Evolutionary conservation across 2,113 vertebrate genomes (phyloP).

Genomic region (Hippopotamus amphibius): DNA sequence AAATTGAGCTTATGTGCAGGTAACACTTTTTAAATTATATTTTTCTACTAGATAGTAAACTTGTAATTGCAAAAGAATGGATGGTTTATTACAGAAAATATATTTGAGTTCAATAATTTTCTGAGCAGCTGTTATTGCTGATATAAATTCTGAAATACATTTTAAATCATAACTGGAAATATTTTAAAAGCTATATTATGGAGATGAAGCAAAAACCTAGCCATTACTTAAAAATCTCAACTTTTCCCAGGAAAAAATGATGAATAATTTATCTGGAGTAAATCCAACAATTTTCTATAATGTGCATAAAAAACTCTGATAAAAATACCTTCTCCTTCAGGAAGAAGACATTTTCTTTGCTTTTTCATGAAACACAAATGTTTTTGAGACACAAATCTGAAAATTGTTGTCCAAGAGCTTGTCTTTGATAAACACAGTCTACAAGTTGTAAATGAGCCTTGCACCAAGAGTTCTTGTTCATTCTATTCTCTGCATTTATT

Average conservation of each 20-base stretch:
- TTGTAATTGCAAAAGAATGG: neutral
- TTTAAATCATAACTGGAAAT: neutral
- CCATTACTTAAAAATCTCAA: slow-evolving; percentile 40
- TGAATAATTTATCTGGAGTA: slow-evolving; percentile 65
- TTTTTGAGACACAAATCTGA: neutral
- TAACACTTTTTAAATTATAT: neutral
- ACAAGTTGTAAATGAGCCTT: neutral
- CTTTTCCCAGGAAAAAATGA: neutral
- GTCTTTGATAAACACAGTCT: neutral
- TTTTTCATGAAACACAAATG: neutral
- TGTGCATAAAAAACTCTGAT: slow-evolving; percentile 30
- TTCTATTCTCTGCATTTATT: neutral
- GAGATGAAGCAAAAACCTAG: slow-evolving; percentile 35
- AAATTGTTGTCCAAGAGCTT: neutral
- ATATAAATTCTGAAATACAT: slow-evolving; percentile 44
- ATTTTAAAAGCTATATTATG: slow-evolving; percentile 48
- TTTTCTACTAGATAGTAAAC: slow-evolving; percentile 20
- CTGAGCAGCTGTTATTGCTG: slow-evolving; percentile 36
- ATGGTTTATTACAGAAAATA: slow-evolving; percentile 32
- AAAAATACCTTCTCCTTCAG: slow-evolving; percentile 32
- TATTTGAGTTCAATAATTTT: slow-evolving; percentile 27
- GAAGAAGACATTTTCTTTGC: slow-evolving; percentile 16
- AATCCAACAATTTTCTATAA: slow-evolving; percentile 31
- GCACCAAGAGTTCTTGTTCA: neutral
- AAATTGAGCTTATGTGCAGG: neutral